Conservation (phyloP, 2,113 vertebrate genomes). For the Crotalus viridis region DNA sequence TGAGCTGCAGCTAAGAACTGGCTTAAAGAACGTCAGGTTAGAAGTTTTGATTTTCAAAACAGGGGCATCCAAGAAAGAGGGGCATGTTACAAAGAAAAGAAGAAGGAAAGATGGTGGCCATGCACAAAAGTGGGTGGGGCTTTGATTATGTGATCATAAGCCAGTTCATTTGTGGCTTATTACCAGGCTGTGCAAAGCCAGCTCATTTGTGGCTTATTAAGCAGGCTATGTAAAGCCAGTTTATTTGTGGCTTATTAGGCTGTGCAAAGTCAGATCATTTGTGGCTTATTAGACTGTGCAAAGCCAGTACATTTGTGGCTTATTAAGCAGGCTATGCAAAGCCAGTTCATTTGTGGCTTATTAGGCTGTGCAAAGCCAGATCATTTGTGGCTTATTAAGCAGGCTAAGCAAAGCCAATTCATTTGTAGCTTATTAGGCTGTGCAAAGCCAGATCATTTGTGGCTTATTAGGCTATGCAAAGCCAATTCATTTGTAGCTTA, state of each 20-base stretch:
- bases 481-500: neutral
- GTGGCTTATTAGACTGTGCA: no score
- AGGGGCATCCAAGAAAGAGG: no score
- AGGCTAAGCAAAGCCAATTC: neutral
- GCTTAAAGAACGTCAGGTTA: no score
- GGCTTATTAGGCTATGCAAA: no score
- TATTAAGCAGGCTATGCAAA: neutral
- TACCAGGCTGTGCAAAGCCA: neutral
- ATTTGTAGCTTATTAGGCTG: neutral
- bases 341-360: neutral
- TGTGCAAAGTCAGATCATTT: no score
- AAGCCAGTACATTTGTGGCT: neutral
- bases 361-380: no score
- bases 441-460: no score
- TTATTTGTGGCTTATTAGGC: neutral
- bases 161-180: neutral
- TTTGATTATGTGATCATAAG: neutral
- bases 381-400: neutral
- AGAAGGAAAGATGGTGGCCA: no score
- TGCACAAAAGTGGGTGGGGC: no score
- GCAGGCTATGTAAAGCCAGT: neutral
- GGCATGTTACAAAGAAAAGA: no score
- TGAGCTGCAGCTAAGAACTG: no score
- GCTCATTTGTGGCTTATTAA: neutral
- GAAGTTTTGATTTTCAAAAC: no score